Evolutionary conservation across 2,113 vertebrate species (phyloP), one percentile per base, ranked within the genome.

Genomic region (Malurus elegans): DNA sequence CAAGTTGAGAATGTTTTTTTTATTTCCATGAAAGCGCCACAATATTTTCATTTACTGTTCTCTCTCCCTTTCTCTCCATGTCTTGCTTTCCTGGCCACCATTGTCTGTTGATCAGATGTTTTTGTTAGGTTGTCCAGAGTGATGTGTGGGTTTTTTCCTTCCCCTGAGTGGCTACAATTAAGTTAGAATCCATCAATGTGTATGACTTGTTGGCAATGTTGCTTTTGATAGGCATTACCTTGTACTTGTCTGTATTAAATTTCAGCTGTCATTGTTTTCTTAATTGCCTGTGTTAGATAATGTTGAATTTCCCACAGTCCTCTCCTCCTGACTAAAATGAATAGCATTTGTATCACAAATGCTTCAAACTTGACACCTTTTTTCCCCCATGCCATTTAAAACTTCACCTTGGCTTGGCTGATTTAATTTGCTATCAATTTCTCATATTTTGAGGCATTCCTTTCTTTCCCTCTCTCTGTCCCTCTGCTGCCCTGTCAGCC

Each of bases 231-330:
- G 82, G 76, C 94, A 92, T 96, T 95, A 82, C 92, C 94, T 96
- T 97, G 80, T 86, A 93, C 91, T 96, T 96, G 94, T 95, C 95
- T 96, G 95, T 95, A 96, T 95, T 95, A 97, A 96, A 96, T 96
- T 96, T 97, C 95, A 97, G 95, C 96, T 97, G 97, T 96, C 95
- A 96, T 97, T 97, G 92, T 97, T 97, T 97, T 92, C 96, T 95
- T 97, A 98, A 90, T 98, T 97, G 97, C 96, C 15, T 90, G 80
- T 56, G 93, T 94, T 96, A 97, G 96, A 86, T 96, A 96, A 96
- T 95, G 94, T 10, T 86, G 81, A 86, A 95, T 97, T 96, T 97
- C 96, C 83, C 89, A 97, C 83, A 95, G 85, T 95, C 95, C 95
- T 98, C 95, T 95, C 69, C 90, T 94, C 64, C 92, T 81, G 76